Evolutionary conservation across 2,113 vertebrate species (phyloP).

Genomic region (Vireo altiloquus): DNA sequence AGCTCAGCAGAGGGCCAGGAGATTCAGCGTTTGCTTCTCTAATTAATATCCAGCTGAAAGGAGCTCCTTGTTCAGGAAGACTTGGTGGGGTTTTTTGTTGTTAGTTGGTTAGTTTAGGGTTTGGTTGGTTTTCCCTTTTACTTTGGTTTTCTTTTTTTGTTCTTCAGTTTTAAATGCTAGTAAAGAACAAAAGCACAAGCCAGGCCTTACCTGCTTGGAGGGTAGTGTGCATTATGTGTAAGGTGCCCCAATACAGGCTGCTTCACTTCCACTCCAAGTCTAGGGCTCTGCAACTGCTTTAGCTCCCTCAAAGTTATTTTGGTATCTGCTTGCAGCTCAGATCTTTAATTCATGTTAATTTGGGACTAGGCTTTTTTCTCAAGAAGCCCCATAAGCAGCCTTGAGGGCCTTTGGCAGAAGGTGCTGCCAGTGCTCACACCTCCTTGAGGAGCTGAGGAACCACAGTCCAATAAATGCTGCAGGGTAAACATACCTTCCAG

Average conservation of each 20-base stretch:
- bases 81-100: neutral
- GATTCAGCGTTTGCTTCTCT: slow-evolving; percentile 51
- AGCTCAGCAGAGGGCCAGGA: slow-evolving; percentile 46
- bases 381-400: neutral
- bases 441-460: neutral
- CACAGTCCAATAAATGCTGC: neutral
- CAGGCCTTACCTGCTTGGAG: neutral
- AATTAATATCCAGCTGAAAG: slow-evolving; percentile 70
- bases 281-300: neutral
- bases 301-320: neutral
- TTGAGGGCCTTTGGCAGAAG: neutral
- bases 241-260: neutral
- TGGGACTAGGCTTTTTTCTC: neutral
- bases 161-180: neutral
- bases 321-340: neutral
- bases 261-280: neutral
- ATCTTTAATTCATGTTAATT: neutral
- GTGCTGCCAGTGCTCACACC: fast-evolving
- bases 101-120: neutral
- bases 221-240: neutral
- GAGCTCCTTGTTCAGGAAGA: slow-evolving; percentile 52
- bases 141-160: neutral
- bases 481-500: neutral
- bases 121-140: neutral
- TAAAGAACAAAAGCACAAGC: neutral